Conservation (phyloP, 1,140 invertebrate genomes). For the Bicyclus anynana region DNA sequence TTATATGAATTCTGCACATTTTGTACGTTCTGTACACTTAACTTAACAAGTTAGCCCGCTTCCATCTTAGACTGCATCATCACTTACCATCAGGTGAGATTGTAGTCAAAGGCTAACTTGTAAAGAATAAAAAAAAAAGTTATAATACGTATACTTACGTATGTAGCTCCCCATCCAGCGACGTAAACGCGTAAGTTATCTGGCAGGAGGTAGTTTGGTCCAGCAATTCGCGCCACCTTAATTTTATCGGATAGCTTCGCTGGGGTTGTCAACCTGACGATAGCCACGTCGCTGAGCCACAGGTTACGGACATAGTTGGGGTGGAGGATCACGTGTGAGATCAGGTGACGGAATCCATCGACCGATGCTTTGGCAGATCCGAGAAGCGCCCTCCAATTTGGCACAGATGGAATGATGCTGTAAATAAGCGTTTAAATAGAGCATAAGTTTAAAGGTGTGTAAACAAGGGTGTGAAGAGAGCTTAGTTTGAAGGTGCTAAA, state of each 20-base stretch:
- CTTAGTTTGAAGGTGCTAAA: too few relatives aligned
- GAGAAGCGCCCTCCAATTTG: conserved; percentile 33
- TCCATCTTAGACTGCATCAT: too few relatives aligned
- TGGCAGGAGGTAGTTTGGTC: conserved; percentile 31
- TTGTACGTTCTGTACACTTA: too few relatives aligned
- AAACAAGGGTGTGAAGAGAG: background rate
- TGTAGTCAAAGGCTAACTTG: too few relatives aligned
- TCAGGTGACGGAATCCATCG: conserved; percentile 56
- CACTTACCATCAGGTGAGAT: too few relatives aligned
- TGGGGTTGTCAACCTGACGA: conserved; percentile 56
- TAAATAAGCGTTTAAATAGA: background rate
- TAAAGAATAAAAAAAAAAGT: too few relatives aligned
- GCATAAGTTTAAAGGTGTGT: too few relatives aligned
- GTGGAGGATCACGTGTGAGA: conserved; percentile 68
- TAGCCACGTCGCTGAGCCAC: conserved; percentile 79
- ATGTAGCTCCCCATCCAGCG: conserved; percentile 78
- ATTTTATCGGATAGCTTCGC: conserved; percentile 34
- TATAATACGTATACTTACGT: conserved; percentile 51
- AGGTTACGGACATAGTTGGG: conserved; percentile 57
- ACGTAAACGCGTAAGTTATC: conserved; percentile 61
- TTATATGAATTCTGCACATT: too few relatives aligned
- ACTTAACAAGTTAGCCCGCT: too few relatives aligned
- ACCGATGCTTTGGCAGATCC: conserved; percentile 25
- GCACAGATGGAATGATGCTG: conserved; percentile 29
- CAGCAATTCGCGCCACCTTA: conserved; percentile 33